Conservation (phyloP, 2,797 vertebrate genomes). For the Knipowitschia caucasica region DNA sequence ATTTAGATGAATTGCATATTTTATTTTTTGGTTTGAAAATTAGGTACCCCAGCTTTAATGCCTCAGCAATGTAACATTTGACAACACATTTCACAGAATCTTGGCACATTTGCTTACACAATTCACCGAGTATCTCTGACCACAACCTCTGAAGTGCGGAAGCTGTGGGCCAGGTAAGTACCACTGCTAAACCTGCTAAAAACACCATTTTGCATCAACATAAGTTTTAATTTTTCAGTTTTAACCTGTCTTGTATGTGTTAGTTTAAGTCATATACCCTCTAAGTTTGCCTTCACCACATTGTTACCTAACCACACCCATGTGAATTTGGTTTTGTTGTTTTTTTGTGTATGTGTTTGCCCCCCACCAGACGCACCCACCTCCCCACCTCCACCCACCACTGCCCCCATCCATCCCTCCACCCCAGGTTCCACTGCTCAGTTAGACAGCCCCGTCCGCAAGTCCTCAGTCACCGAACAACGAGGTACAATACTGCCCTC, state of each 20-base stretch:
- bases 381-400: conserved; percentile 93
- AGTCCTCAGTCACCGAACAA: conserved; percentile 84
- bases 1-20: too few relatives aligned
- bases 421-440: conserved; percentile 90
- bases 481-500: conserved; percentile 89
- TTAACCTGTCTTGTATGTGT: conserved; percentile 7
- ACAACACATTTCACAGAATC: conserved; percentile 1
- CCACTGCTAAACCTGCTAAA: conserved; percentile 4
- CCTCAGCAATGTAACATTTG: background rate
- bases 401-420: conserved; percentile 90
- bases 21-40: too few relatives aligned
- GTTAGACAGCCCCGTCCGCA: conserved; percentile 88
- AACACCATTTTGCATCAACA: conserved; percentile 14
- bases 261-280: conserved; percentile 10
- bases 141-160: background rate
- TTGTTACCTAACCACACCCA: conserved; percentile 40
- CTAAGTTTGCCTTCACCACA: conserved; percentile 31
- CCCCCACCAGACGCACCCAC: conserved; percentile 93
- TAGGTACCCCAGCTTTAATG: too few relatives aligned
- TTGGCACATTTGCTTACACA: background rate
- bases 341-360: conserved; percentile 76
- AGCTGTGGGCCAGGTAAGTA: conserved; percentile 1
- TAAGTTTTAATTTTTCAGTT: conserved; percentile 17
- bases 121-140: background rate
- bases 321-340: conserved; percentile 73